These are phyloP conservation scores for Tethea ocularis DNA, from an alignment of 2,888 invertebrate species.

Conservation along the genomic window DNA sequence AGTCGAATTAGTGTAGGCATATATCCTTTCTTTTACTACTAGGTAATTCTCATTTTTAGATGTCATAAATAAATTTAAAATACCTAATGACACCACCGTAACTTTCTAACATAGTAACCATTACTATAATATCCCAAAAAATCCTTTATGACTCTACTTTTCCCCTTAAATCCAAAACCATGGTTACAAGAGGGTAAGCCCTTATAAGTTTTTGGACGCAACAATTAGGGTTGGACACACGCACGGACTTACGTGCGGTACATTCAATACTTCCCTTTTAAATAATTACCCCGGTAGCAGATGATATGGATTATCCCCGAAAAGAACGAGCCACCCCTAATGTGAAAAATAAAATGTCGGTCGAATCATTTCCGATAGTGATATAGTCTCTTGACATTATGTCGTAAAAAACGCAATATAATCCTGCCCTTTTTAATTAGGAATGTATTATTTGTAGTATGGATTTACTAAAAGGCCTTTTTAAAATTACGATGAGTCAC, in stretches of 20 bases:
- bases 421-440: conserved; percentile 34
- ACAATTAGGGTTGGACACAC: conserved; percentile 80
- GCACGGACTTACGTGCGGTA: conserved; percentile 66
- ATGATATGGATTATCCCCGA: conserved; percentile 77
- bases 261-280: conserved; percentile 67
- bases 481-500: too few relatives aligned
- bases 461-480: conserved; percentile 9
- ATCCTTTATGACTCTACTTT: neutral
- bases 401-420: conserved; percentile 36
- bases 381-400: conserved; percentile 37
- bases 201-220: conserved; percentile 73
- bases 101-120: too few relatives aligned
- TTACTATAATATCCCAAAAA: neutral
- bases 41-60: too few relatives aligned
- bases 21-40: too few relatives aligned
- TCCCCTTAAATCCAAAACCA: conserved; percentile 14
- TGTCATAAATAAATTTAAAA: too few relatives aligned
- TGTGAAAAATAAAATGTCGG: conserved; percentile 52
- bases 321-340: conserved; percentile 50
- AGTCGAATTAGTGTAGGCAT: too few relatives aligned
- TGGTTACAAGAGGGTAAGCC: conserved; percentile 60
- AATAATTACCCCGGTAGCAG: conserved; percentile 81
- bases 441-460: conserved; percentile 20
- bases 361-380: conserved; percentile 41
- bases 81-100: too few relatives aligned